Evolutionary conservation across 2,797 vertebrate species (phyloP).

Genomic region (Hydrolagus colliei): DNA sequence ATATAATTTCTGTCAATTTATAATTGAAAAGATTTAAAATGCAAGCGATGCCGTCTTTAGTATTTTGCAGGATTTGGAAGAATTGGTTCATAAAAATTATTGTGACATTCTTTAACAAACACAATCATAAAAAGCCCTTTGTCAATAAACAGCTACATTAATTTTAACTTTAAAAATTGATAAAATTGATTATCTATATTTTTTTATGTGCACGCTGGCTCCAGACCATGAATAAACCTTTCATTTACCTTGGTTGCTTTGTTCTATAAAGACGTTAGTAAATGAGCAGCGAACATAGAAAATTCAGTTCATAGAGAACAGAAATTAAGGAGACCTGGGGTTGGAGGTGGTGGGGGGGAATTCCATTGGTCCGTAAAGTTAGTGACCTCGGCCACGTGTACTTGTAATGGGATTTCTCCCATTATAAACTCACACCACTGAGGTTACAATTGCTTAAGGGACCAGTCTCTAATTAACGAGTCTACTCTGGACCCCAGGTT

Average conservation of each 20-base stretch:
- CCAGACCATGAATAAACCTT: background rate
- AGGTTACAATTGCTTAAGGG: no score
- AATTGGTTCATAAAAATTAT: background rate
- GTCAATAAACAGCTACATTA: slow-evolving; percentile 18
- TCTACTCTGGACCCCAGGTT: no score
- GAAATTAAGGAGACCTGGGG: background rate
- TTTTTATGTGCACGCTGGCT: background rate
- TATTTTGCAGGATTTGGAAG: background rate
- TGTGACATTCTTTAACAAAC: slow-evolving; percentile 4
- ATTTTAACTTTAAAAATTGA: slow-evolving; percentile 15
- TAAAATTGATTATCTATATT: slow-evolving; percentile 24
- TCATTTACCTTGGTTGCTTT: background rate
- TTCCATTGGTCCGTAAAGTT: no score
- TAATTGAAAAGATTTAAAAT: slow-evolving; percentile 17
- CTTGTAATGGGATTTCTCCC: no score
- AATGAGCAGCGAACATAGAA: background rate
- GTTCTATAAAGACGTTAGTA: background rate
- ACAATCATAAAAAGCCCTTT: background rate
- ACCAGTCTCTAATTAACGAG: no score
- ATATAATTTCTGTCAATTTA: slow-evolving; percentile 24
- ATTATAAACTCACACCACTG: no score
- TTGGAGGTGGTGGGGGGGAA: no score
- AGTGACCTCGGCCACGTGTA: no score
- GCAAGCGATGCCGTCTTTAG: background rate
- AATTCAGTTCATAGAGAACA: background rate